These are phyloP conservation scores for Orchesella cincta DNA, from an alignment of 1,140 invertebrate genomes.

Conservation along the genomic window DNA sequence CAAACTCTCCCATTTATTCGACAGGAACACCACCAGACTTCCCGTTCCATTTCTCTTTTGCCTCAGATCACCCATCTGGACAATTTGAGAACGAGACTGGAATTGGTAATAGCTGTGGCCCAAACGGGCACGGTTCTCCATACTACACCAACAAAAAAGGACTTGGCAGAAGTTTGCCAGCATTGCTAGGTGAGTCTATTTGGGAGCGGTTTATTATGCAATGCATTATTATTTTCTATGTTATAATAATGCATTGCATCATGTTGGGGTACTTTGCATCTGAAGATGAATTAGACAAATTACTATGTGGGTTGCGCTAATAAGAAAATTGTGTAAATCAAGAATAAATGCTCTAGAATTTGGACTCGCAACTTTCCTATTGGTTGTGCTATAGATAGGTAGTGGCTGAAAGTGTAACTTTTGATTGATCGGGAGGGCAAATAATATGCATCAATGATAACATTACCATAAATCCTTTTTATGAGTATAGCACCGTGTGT, in stretches of 20 bases:
- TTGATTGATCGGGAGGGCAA: too few relatives aligned
- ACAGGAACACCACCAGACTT: slow-evolving; percentile 5
- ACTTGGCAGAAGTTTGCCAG: slow-evolving; percentile 44
- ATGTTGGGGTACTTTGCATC: background rate
- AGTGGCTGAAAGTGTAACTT: too few relatives aligned
- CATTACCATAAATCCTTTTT: too few relatives aligned
- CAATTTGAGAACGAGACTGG: slow-evolving; percentile 12
- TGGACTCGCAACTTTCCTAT: too few relatives aligned
- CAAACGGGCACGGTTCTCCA: background rate
- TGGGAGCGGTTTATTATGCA: background rate
- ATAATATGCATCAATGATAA: too few relatives aligned
- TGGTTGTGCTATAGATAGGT: too few relatives aligned
- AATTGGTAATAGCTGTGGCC: background rate
- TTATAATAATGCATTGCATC: background rate
- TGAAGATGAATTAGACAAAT: too few relatives aligned
- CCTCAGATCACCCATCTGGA: slow-evolving; percentile 9
- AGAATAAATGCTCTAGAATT: too few relatives aligned
- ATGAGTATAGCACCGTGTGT: too few relatives aligned
- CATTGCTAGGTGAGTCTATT: slow-evolving; percentile 38
- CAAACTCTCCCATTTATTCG: slow-evolving; percentile 13
- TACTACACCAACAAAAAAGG: slow-evolving; percentile 32
- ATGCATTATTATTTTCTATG: background rate
- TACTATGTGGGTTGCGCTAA: too few relatives aligned
- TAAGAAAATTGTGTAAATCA: too few relatives aligned
- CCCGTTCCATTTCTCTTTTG: slow-evolving; percentile 3